phyloP scores from a whole-genome alignment of 1,140 invertebrate species.

The Zaprionus kolodkinae region DNA sequence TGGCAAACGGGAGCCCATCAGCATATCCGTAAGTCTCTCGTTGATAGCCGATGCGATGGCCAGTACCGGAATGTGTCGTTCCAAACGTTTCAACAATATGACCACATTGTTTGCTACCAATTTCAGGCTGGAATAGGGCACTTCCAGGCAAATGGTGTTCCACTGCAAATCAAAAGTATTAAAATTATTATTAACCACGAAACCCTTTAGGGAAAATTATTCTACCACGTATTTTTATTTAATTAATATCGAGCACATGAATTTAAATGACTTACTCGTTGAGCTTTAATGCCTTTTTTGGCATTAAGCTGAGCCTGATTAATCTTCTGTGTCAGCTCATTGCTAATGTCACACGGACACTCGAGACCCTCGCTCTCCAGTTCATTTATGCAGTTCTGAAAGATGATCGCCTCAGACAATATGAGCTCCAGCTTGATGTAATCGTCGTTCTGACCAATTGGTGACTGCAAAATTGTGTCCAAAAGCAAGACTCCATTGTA shows the following conservation, averaged over 20 bases:
- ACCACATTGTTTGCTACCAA: slow-evolving; percentile 91
- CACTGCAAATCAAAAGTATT: slow-evolving; percentile 87
- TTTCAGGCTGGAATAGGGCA: slow-evolving; percentile 91
- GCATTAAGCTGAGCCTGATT: slow-evolving; percentile 88
- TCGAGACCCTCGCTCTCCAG: slow-evolving; percentile 90
- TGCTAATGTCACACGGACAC: slow-evolving; percentile 90
- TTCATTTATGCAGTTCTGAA: slow-evolving; percentile 91
- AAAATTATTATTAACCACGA: not conserved
- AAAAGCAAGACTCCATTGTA: slow-evolving; percentile 95
- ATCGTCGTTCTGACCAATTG: slow-evolving; percentile 89
- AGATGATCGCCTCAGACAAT: slow-evolving; percentile 92
- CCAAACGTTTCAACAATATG: slow-evolving; percentile 92
- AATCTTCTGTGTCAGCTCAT: slow-evolving; percentile 91
- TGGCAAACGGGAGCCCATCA: slow-evolving; percentile 85
- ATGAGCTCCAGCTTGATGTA: slow-evolving; percentile 92
- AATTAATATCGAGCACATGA: no score
- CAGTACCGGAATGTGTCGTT: slow-evolving; percentile 92
- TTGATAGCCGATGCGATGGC: slow-evolving; percentile 94
- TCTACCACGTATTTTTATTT: no score
- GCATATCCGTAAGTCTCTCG: slow-evolving; percentile 92
- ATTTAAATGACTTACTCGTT: slow-evolving; percentile 87
- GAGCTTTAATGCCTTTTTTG: slow-evolving; percentile 92
- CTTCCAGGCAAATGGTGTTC: slow-evolving; percentile 93
- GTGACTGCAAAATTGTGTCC: slow-evolving; percentile 93
- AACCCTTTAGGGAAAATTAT: not conserved